These are phyloP conservation scores for Pteromalus puparum DNA, from an alignment of 1,140 invertebrate genomes.

Conservation along the genomic window DNA sequence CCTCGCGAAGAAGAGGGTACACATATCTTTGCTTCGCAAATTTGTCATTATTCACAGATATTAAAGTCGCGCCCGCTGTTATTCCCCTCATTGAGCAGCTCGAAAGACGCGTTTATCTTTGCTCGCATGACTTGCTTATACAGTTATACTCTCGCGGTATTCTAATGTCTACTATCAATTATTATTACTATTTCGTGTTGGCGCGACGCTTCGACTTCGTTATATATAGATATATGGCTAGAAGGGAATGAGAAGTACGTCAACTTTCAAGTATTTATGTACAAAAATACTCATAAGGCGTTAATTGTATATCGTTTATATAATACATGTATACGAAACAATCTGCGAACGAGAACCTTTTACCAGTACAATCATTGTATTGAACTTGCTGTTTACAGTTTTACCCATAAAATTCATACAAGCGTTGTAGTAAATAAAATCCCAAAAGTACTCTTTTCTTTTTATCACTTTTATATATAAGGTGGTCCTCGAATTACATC, in stretches of 20 bases:
- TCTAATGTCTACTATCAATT: too few relatives aligned
- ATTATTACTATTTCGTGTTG: too few relatives aligned
- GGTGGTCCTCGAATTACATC: slow-evolving; percentile 47
- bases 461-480: slow-evolving; percentile 39
- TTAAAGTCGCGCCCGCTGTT: neutral
- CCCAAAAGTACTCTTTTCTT: neutral
- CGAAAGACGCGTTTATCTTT: too few relatives aligned
- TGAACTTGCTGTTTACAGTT: neutral
- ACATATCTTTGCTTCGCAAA: neutral
- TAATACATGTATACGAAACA: neutral
- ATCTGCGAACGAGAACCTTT: neutral
- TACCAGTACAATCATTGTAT: neutral
- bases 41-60: slow-evolving; percentile 23
- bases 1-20: neutral
- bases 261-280: slow-evolving; percentile 18
- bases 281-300: slow-evolving; percentile 23
- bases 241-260: slow-evolving; percentile 15
- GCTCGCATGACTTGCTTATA: too few relatives aligned
- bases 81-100: too few relatives aligned
- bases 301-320: neutral
- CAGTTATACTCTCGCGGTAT: too few relatives aligned
- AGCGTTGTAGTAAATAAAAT: neutral
- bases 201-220: neutral
- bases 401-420: neutral
- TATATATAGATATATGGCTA: neutral